phyloP scores from a whole-genome alignment of 2,888 invertebrate species.

The Tineola bisselliella region DNA sequence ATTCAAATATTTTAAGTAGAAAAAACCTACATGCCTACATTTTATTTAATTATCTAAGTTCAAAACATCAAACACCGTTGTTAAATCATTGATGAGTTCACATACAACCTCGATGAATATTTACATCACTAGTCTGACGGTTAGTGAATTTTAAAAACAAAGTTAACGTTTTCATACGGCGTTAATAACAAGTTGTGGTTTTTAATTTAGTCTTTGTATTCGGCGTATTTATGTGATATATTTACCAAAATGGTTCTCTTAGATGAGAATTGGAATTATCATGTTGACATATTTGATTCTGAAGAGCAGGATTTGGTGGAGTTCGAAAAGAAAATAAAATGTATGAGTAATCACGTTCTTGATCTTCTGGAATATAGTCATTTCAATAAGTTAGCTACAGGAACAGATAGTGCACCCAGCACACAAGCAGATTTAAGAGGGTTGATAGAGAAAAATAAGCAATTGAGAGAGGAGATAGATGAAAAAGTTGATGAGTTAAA shows the following conservation, averaged over 20 bases:
- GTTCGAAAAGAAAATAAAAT: background rate
- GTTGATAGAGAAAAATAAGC: constrained; percentile 38
- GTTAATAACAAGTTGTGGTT: background rate
- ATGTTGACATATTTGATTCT: background rate
- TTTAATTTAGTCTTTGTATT: no score
- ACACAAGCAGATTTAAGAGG: constrained; percentile 38
- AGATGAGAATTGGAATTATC: constrained; percentile 3
- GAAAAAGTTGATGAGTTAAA: constrained; percentile 33
- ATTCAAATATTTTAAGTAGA: no score
- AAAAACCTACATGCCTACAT: no score
- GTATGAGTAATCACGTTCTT: background rate
- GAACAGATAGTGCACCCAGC: constrained; percentile 23
- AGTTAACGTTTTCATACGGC: no score
- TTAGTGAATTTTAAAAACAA: no score
- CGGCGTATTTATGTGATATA: background rate
- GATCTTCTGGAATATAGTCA: background rate
- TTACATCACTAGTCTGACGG: no score
- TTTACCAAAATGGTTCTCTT: background rate
- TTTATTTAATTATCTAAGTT: no score
- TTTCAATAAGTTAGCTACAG: constrained; percentile 22
- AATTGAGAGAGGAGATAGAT: constrained; percentile 37
- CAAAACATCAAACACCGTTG: no score
- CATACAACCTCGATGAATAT: no score
- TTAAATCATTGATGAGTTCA: no score
- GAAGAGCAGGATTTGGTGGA: background rate